Conservation (phyloP, 2,888 invertebrate genomes). For the Callyntrura sp. region DNA sequence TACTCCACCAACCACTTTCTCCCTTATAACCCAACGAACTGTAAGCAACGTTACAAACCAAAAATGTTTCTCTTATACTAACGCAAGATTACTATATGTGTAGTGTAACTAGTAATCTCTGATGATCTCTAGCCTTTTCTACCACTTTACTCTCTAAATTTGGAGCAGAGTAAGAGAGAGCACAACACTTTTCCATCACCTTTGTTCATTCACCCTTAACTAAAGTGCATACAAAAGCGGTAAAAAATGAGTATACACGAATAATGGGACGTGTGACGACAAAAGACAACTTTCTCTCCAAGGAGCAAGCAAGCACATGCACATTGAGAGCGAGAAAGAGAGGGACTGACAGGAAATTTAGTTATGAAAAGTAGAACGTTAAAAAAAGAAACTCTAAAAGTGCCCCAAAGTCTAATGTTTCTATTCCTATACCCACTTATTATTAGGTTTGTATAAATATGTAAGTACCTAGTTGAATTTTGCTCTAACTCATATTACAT, state of each 20-base stretch:
- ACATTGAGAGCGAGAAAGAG: too few relatives aligned
- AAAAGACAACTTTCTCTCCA: slow-evolving; percentile 31
- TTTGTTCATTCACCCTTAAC: slow-evolving; percentile 30
- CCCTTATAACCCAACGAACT: not conserved
- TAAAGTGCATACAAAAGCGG: slow-evolving; percentile 20
- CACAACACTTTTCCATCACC: slow-evolving; percentile 11
- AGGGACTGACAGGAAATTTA: slow-evolving; percentile 38
- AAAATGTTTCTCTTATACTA: too few relatives aligned
- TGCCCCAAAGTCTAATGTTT: too few relatives aligned
- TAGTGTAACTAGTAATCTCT: slow-evolving; percentile 10
- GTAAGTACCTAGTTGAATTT: too few relatives aligned
- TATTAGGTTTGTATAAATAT: too few relatives aligned
- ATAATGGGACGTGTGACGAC: slow-evolving; percentile 29
- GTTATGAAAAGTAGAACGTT: slow-evolving; percentile 34
- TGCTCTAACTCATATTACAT: too few relatives aligned
- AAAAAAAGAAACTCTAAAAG: slow-evolving; percentile 1
- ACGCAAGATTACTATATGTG: too few relatives aligned
- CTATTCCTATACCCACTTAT: too few relatives aligned
- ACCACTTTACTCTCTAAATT: slow-evolving; percentile 34
- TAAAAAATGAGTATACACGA: not conserved
- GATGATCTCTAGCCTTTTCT: slow-evolving; percentile 9
- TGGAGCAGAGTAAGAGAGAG: not conserved
- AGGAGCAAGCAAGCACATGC: slow-evolving; percentile 10
- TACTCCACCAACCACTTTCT: not conserved
- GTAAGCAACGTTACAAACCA: not conserved